Base-by-base conservation (phyloP, 2,113 vertebrate genomes). In the Columba janthina region DNA sequence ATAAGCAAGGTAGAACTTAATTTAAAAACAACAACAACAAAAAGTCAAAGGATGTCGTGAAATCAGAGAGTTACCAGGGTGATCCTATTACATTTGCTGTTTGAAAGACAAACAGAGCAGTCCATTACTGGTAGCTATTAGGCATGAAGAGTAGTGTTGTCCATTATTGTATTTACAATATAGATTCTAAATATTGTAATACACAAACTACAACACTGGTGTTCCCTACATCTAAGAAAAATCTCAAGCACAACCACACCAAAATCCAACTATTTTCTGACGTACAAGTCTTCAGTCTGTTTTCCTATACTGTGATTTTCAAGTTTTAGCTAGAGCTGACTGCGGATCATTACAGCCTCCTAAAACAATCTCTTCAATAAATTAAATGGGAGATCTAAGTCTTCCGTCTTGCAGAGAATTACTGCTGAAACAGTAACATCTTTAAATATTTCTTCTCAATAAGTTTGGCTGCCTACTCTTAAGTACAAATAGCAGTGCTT, bases 131-230 rank as follows among this genome's bases (percentile, higher is more conserved):
- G 32, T 42, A 57, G 50, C 40, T 56, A 17, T 32, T 62, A 62
- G 28, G 29, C 34, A 61, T 2, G 0, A 78, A 48, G 0, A 61
- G 22, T 6, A 83, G 42, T 4, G 4, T 10, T 50, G 9, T 12
- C 22, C 11, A 9, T 36, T 42, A 40, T 2, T 56, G 10, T 32
- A 48, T 67, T 76, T 79, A 65, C 12, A 61, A 26, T 31, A 75
- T 5, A 22, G 15, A 82, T 2, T n/a, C 10, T 11, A 77, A 77
- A 75, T 51, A 79, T 18, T 57, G 20, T 10, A 73, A 71, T 13
- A 58, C 3, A 72, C 42, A 64, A 75, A 54, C 28, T 54, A 34
- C 28, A 89, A 62, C 28, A 75, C 19, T n/a, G 22, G 38, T 15
- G 11, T 42, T 85, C 46, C 50, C 36, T 32, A 61, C 5, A 42